Evolutionary conservation across 2,888 invertebrate genomes (phyloP).

Genomic region (Drosophila leonis): DNA sequence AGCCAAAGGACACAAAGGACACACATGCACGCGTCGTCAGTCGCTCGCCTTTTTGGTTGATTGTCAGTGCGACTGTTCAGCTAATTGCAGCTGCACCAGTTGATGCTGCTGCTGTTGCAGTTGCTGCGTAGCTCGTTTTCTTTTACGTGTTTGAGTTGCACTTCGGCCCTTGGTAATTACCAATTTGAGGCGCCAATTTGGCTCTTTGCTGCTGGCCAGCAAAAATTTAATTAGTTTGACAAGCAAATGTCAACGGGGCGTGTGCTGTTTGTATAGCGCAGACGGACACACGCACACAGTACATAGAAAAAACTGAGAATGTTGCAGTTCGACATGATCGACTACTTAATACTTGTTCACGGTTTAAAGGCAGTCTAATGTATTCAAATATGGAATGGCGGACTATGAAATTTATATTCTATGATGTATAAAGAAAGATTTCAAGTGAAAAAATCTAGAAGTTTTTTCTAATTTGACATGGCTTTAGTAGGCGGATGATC

Average conservation of each 20-base stretch:
- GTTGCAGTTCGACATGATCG: background rate
- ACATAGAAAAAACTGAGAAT: conserved; percentile 5
- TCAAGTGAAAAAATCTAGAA: no score
- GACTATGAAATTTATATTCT: no score
- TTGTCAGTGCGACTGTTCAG: conserved; percentile 66
- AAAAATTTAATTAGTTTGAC: conserved; percentile 80
- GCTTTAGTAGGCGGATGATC: no score
- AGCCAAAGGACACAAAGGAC: conserved; percentile 48
- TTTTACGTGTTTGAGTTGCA: conserved; percentile 79
- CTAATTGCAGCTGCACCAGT: conserved; percentile 64
- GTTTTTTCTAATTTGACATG: no score
- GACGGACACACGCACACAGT: background rate
- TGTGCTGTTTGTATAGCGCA: conserved; percentile 13
- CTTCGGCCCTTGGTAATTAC: conserved; percentile 76
- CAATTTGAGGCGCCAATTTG: conserved; percentile 81
- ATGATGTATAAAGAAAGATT: no score
- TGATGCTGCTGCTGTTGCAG: background rate
- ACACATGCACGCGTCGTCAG: conserved; percentile 67
- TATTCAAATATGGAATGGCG: no score
- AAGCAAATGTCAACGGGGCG: conserved; percentile 62
- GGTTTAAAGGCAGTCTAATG: background rate
- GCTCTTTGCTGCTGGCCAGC: conserved; percentile 60
- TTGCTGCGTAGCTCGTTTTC: conserved; percentile 32
- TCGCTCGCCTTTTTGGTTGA: conserved; percentile 50
- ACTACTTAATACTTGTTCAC: background rate